Conservation (phyloP, 2,888 invertebrate species). For the Apodemia duryi region DNA sequence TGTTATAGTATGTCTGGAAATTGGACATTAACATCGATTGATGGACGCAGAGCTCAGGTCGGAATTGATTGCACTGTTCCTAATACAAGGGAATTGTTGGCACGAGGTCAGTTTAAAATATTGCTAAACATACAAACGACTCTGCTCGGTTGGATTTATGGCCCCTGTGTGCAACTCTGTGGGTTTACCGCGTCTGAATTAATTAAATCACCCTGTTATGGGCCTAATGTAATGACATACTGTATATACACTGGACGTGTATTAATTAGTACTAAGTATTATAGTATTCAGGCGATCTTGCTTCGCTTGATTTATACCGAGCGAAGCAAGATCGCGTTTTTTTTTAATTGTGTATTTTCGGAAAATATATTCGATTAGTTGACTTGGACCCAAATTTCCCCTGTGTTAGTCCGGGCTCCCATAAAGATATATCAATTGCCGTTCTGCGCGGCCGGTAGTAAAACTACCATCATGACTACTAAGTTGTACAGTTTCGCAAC, state of each 20-base stretch:
- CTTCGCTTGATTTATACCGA: too few species aligned
- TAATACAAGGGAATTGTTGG: slow-evolving; percentile 13
- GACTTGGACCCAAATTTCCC: too few species aligned
- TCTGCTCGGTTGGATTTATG: slow-evolving; percentile 2
- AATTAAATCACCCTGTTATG: slow-evolving; percentile 8
- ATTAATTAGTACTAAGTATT: background rate
- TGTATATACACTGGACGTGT: background rate
- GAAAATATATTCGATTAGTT: too few species aligned
- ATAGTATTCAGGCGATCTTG: too few species aligned
- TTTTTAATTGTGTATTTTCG: too few species aligned
- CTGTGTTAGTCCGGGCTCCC: too few species aligned
- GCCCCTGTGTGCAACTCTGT: slow-evolving; percentile 6
- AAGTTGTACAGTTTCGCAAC: too few species aligned
- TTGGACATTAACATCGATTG: slow-evolving; percentile 3
- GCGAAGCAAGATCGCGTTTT: too few species aligned
- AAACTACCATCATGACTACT: too few species aligned
- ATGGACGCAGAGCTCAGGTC: slow-evolving; percentile 14
- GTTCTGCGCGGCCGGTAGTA: too few species aligned
- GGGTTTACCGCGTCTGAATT: slow-evolving; percentile 4
- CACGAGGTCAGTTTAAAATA: slow-evolving; percentile 13
- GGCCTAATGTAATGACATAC: background rate
- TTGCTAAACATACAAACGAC: slow-evolving; percentile 4
- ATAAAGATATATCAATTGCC: too few species aligned
- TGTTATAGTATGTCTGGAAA: slow-evolving; percentile 5
- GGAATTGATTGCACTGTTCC: slow-evolving; percentile 18